These are phyloP conservation scores for Hemitrygon akajei DNA, from an alignment of 2,797 vertebrate species.

Conservation along the genomic window DNA sequence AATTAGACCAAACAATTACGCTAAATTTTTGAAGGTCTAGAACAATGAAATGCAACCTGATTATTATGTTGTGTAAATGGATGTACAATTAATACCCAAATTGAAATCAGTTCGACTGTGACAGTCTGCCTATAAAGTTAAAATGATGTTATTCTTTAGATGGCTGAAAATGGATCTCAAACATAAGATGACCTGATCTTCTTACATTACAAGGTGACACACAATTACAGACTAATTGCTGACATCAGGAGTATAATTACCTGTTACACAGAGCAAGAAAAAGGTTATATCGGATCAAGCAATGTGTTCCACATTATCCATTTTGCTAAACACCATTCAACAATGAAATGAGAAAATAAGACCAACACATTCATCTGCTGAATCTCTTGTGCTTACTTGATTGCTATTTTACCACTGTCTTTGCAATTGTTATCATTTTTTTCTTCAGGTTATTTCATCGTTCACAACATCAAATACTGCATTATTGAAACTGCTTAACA, in stretches of 20 bases:
- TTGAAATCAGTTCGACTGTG: slow-evolving; percentile 30
- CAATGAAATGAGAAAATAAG: slow-evolving; percentile 1
- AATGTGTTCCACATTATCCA: not conserved
- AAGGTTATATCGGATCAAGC: not conserved
- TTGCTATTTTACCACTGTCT: not conserved
- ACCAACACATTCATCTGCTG: no score
- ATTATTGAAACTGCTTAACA: slow-evolving; percentile 3
- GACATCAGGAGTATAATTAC: slow-evolving; percentile 12
- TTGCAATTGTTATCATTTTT: slow-evolving; percentile 13
- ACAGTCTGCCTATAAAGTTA: slow-evolving; percentile 7
- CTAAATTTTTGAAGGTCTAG: slow-evolving; percentile 1
- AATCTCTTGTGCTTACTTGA: not conserved
- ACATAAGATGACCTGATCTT: not conserved
- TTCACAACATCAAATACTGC: not conserved
- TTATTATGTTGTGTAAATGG: slow-evolving; percentile 13
- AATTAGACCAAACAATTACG: slow-evolving; percentile 29
- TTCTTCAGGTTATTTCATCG: not conserved
- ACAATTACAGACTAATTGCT: slow-evolving; percentile 14
- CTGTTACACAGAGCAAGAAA: slow-evolving; percentile 14
- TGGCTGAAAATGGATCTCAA: slow-evolving; percentile 27
- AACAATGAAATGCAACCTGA: slow-evolving; percentile 14
- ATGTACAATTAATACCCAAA: slow-evolving; percentile 28
- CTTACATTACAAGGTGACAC: slow-evolving; percentile 26
- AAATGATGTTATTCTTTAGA: not conserved
- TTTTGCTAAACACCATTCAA: not conserved